phyloP scores from a whole-genome alignment of 2,113 vertebrate species.

The Hystrix cristata region DNA sequence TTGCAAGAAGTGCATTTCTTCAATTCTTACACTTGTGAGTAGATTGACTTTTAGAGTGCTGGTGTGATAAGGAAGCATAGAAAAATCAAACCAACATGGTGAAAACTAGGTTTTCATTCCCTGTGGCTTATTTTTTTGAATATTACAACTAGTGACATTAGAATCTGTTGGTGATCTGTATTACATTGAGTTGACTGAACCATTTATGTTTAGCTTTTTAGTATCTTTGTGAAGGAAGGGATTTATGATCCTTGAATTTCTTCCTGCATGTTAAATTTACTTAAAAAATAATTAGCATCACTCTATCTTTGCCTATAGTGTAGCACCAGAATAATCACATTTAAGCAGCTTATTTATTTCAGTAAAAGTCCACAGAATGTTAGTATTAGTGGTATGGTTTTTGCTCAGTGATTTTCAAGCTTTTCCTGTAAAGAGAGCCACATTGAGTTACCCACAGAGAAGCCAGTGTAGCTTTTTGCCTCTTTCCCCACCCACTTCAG shows the following conservation, averaged over 20 bases:
- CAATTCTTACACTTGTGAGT: background rate
- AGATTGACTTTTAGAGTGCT: background rate
- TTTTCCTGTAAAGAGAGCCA: background rate
- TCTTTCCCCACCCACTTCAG: background rate
- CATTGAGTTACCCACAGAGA: background rate
- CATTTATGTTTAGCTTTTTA: slow-evolving; percentile 40
- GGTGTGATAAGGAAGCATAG: background rate
- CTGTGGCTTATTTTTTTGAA: slow-evolving; percentile 43
- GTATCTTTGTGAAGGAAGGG: slow-evolving; percentile 25
- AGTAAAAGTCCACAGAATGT: background rate
- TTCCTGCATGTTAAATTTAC: slow-evolving; percentile 44
- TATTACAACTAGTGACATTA: slow-evolving; percentile 19
- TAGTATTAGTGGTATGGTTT: background rate
- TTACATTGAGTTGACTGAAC: background rate
- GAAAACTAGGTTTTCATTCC: slow-evolving; percentile 30
- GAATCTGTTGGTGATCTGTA: background rate
- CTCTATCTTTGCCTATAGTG: background rate
- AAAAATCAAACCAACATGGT: background rate
- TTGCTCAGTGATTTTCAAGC: background rate
- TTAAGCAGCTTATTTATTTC: background rate
- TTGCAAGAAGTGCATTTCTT: background rate
- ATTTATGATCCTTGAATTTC: slow-evolving; percentile 19
- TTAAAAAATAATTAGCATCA: background rate
- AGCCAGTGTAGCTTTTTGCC: background rate
- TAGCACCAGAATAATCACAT: background rate